Base-by-base conservation (phyloP, 2,113 vertebrate genomes). In the Copsychus sechellarum region DNA sequence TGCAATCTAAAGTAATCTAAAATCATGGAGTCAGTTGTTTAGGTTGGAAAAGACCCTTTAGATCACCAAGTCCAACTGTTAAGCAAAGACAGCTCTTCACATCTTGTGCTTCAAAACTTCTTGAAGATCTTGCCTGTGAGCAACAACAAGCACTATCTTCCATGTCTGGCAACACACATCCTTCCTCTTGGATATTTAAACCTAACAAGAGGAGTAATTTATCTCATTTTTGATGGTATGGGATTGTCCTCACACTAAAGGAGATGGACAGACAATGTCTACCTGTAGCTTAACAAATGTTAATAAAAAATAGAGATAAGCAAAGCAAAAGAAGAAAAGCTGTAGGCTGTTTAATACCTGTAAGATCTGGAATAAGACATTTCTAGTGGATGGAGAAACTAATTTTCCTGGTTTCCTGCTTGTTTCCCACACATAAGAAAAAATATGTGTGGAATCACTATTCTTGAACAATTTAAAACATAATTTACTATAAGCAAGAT, bases 21-120 rank as follows among this genome's bases (percentile, higher is more conserved):
- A 93, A 78, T 33, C 6, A 36, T 3, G 14, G 15, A 70, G 24
- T 36, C 21, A 40, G 29, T 20, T 31, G 9, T 70, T 69, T 24
- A 31, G 26, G 14, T 36, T 50, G 48, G 34, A 70, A 83, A 80
- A 80, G 21, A 34, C 42, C 48, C 48, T 28, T 76, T 16, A 56
- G 21, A 36, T 36, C 54, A 62, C 6, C 0, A 0, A 61, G 12
- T 22, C 24, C 40, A 76, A 12, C 17, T 48, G 9, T 24, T 19
- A 81, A 48, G 17, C 14, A 48, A 61, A 31, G 21, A 47, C n/a
- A 82, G 22, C 5, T 76, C 29, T 54, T 53, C 79, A 54, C 22
- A 31, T 48, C 14, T 36, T 12, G 14, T 9, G 19, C 17, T 17
- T 86, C 48, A 40, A 85, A 92, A 48, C 5, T 15, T 58, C 57